phyloP scores from a whole-genome alignment of 2,113 vertebrate genomes.

The Rhynchomys soricoides region DNA sequence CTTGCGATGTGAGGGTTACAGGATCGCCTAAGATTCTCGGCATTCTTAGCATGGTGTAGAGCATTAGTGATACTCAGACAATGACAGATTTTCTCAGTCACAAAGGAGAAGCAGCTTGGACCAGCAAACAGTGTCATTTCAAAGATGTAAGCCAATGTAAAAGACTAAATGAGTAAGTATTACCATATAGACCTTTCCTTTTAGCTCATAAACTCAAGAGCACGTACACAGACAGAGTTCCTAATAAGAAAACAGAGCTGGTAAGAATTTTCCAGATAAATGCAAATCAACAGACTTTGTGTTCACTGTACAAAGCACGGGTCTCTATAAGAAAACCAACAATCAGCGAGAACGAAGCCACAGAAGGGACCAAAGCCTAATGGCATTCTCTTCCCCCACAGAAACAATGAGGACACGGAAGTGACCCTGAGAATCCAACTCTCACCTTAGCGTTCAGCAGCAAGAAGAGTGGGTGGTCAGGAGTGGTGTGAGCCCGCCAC shows the following conservation, averaged over 20 bases:
- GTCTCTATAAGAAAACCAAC: not conserved
- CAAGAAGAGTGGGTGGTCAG: constrained; percentile 95
- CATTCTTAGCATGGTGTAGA: not conserved
- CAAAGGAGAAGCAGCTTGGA: not conserved
- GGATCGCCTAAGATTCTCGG: not conserved
- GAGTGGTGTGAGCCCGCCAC: constrained; percentile 96
- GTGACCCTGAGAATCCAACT: not conserved
- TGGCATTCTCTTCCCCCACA: not conserved
- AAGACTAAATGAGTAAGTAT: not conserved
- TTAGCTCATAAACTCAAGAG: not conserved
- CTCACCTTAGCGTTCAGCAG: constrained; percentile 96
- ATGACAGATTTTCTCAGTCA: not conserved
- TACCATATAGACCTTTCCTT: not conserved
- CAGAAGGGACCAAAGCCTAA: not conserved
- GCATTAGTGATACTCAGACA: not conserved
- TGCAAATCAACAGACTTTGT: not conserved
- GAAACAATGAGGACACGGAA: too few species aligned
- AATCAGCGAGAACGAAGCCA: not conserved
- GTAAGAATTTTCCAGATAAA: not conserved
- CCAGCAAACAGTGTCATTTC: not conserved
- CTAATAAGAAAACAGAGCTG: not conserved
- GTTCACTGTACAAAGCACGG: not conserved
- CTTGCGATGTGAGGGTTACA: not conserved
- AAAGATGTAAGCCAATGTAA: not conserved
- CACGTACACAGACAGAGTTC: not conserved